Percentiles rank a stretch among this genome's conserved stretches.
Conservation (phyloP, 2,797 vertebrate genomes). For the Ctenopoma kingsleyae region DNA sequence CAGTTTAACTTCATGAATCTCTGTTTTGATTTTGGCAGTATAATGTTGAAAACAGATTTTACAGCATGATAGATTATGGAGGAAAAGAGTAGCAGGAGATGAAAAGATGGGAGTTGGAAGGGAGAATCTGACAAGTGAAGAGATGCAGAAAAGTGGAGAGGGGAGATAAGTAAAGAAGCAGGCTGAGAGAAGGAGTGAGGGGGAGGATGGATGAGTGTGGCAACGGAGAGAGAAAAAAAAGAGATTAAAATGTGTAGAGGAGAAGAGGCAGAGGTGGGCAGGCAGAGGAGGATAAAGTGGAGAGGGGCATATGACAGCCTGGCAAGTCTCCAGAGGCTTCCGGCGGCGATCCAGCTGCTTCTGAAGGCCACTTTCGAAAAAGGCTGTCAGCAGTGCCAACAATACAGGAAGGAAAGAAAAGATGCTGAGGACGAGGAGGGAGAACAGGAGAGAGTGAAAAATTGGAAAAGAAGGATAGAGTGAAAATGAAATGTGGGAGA, state of each 20-base stretch:
- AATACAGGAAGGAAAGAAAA: constrained; percentile 24
- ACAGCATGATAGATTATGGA: constrained; percentile 15
- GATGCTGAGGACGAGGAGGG: background rate
- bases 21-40: constrained; percentile 42
- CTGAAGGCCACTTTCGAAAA: constrained; percentile 53
- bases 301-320: constrained; percentile 45
- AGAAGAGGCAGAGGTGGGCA: constrained; percentile 34
- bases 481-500: constrained; percentile 1
- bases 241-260: constrained; percentile 47
- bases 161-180: constrained; percentile 14
- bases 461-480: background rate
- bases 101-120: constrained; percentile 7
- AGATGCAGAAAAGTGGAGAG: constrained; percentile 24
- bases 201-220: constrained; percentile 21
- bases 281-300: constrained; percentile 48
- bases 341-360: constrained; percentile 58
- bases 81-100: constrained; percentile 22
- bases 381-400: constrained; percentile 47
- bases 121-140: constrained; percentile 8
- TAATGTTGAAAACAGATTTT: constrained; percentile 42
- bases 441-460: background rate
- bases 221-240: background rate
- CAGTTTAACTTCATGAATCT: constrained; percentile 41
- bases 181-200: background rate
- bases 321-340: constrained; percentile 58